Base-by-base conservation (phyloP, 2,113 vertebrate genomes). In the Megaptera novaeangliae region DNA sequence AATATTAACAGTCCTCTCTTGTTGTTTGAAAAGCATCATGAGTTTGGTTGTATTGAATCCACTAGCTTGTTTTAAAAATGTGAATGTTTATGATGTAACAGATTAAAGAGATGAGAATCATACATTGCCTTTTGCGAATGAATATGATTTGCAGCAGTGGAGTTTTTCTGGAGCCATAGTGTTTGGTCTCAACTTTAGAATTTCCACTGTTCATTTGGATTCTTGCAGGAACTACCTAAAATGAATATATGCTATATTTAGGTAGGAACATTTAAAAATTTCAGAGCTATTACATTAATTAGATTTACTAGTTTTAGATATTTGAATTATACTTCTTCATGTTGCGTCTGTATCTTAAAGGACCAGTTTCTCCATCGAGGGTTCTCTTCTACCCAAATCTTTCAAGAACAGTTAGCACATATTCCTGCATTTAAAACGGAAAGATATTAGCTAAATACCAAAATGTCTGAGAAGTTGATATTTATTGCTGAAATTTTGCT, bases 401-500 rank as follows among this genome's bases (percentile, higher is more conserved):
- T 49, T 66, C 64, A 72, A 71, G 84, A 69, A 20, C 41, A 36
- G 64, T 44, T 31, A 80, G 21, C 23, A 1, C 36, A 0, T 6
- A 23, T 59, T 39, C n/a, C 69, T 57, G 17, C 68, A 36, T 59
- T 81, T 78, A 46, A 81, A 74, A 66, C 20, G 8, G 68, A 55
- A 75, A 59, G 57, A 71, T 21, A 10, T 27, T 52, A 64, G 55
- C 81, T 80, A 27, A 82, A 31, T 14, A 49, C n/a, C 57, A 44
- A 59, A 31, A 27, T 88, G 46, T 78, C 83, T 82, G 63, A 59
- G 36, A 92, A 69, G 25, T 49, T 94, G 52, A 31, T 36, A 93
- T 10, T 96, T 25, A 97, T 5, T 66, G 41, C 31, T 68, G 46
- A 36, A 36, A 25, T 36, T 64, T 94, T 96, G 96, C 68, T 98